Percentiles rank a stretch among this genome's conserved stretches.
Evolutionary conservation across 2,113 vertebrate genomes (phyloP).

Genomic region (Myiozetetes cayanensis): DNA sequence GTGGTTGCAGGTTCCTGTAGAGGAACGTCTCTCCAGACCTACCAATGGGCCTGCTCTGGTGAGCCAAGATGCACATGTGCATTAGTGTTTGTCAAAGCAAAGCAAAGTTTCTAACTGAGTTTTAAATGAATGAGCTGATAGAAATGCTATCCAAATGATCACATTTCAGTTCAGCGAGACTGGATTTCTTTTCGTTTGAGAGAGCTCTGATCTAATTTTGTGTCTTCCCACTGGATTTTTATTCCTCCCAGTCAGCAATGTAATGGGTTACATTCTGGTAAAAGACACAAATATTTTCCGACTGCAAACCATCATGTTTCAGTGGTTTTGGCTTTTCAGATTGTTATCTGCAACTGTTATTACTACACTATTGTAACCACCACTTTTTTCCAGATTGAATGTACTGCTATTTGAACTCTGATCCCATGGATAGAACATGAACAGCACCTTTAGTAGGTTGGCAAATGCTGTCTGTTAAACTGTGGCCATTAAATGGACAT

Average conservation of each 20-base stretch:
- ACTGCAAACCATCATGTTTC: constrained; percentile 15
- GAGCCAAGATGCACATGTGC: not conserved
- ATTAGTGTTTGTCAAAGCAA: not conserved
- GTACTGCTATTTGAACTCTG: constrained; percentile 32
- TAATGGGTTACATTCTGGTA: constrained; percentile 7
- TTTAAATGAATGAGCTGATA: constrained; percentile 2
- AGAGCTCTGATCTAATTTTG: constrained; percentile 21
- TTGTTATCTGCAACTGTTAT: constrained; percentile 22
- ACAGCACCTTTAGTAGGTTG: not conserved
- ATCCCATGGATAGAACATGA: not conserved
- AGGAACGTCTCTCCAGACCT: not conserved
- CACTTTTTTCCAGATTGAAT: constrained; percentile 23
- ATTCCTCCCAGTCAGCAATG: not conserved
- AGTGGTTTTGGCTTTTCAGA: constrained; percentile 31
- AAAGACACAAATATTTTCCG: constrained; percentile 43
- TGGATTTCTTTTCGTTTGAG: constrained; percentile 18
- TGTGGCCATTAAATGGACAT: not conserved
- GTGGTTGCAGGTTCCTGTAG: not conserved
- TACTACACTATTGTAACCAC: not conserved
- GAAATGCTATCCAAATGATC: not conserved
- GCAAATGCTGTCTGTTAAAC: not conserved
- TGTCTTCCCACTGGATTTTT: constrained; percentile 30
- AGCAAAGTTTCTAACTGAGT: not conserved
- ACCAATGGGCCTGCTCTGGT: not conserved
- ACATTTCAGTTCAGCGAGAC: constrained; percentile 8